Base-by-base conservation (phyloP, 1,140 invertebrate species). In the Diachasmimorpha longicaudata region DNA sequence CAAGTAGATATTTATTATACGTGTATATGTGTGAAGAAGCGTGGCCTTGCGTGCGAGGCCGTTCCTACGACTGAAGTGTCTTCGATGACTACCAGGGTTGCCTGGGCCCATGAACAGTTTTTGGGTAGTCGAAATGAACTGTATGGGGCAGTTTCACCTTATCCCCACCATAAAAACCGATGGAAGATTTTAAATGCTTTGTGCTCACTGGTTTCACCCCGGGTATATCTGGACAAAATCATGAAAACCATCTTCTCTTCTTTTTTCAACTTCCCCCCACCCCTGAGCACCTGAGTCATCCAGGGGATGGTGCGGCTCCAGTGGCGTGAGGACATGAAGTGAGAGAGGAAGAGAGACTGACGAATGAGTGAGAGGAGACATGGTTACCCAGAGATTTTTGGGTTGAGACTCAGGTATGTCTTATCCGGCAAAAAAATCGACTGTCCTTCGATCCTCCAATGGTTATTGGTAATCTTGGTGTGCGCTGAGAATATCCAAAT, bases 1-100 rank as follows among this genome's bases (percentile, higher is more conserved):
- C 46, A 75, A 70, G 52, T 25, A 74, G 37, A 69, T 21, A 31
- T 31, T 31, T 31, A 31, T 31, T 31, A 68, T 39, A 16, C 63
- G 46, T n/a, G 4, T 72, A 58, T 25, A 48, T 48, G 4, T 48
- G 4, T 2, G 58, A 11, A 63, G 19, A 63, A 23, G 6, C 48
- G 70, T 72, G 74, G 63, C 77, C 72, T 78, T 70, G 78, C 77
- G 72, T 73, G 76, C 25, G 66, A 76, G 73, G 71, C 75, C 70
- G 76, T 67, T 75, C 66, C 77, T 80, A 71, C 79, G 74, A 83
- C 81, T 81, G 79, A 75, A 37, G 66, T n/a, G 36, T 39, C 23
- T 14, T 31, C 66, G 13, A 68, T 48, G 48, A 39, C 36, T 58
- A 68, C 46, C 23, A 71, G 39, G 69, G 23, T 63, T 23, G 21